phyloP scores from a whole-genome alignment of 2,113 vertebrate genomes.

The Meleagris gallopavo region DNA sequence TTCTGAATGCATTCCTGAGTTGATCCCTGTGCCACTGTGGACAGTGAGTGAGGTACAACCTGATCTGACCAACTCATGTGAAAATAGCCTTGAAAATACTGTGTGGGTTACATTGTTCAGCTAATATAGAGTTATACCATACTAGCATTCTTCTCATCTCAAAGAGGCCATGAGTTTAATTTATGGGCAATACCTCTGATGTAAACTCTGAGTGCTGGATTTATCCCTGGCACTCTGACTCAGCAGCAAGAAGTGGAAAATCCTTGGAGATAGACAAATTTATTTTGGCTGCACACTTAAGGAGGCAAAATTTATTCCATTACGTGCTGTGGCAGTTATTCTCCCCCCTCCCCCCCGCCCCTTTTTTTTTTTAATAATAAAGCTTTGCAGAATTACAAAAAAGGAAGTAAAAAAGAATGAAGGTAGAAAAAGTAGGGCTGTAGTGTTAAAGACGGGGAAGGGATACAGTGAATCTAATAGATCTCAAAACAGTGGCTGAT shows the following conservation, averaged over 20 bases:
- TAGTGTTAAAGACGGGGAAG: background rate
- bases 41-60: background rate
- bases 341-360: background rate
- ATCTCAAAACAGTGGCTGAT: background rate
- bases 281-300: background rate
- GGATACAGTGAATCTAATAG: background rate
- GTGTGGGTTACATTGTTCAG: background rate
- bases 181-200: background rate
- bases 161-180: background rate
- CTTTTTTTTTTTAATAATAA: background rate
- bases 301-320: background rate
- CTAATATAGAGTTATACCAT: accelerated
- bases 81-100: background rate
- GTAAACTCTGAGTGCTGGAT: background rate
- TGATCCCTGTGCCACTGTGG: background rate
- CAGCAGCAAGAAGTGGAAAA: background rate
- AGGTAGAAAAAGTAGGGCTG: background rate
- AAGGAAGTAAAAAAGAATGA: background rate
- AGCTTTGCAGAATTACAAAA: background rate
- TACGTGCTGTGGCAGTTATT: background rate
- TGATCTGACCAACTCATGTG: background rate
- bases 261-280: background rate
- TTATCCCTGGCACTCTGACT: background rate
- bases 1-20: background rate
- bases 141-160: background rate